phyloP scores from a whole-genome alignment of 2,888 invertebrate species.

The Tetranychus truncatus region DNA sequence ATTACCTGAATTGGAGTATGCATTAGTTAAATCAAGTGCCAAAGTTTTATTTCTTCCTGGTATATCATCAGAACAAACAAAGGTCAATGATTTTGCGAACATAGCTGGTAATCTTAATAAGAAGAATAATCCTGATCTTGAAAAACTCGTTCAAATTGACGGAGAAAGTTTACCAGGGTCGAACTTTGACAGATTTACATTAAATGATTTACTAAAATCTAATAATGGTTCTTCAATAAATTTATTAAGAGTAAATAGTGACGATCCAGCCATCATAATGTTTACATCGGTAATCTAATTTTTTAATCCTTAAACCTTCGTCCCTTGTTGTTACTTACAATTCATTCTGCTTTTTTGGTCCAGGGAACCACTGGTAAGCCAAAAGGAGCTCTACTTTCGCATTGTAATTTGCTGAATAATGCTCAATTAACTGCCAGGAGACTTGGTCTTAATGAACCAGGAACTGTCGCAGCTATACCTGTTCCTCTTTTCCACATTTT shows the following conservation, averaged over 20 bases:
- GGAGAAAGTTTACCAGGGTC: background rate
- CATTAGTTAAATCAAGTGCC: conserved; percentile 16
- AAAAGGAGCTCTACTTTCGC: conserved; percentile 30
- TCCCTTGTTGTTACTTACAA: background rate
- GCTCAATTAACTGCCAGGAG: conserved; percentile 8
- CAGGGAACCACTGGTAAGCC: conserved; percentile 37
- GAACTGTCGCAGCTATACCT: conserved; percentile 15
- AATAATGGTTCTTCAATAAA: conserved; percentile 13
- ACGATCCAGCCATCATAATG: conserved; percentile 35
- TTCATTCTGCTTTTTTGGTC: background rate
- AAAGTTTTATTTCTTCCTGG: conserved; percentile 22
- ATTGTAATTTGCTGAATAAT: conserved; percentile 18
- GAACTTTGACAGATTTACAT: background rate
- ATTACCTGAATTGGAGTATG: conserved; percentile 19
- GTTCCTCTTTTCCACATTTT: conserved; percentile 22
- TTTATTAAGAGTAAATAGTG: conserved; percentile 23
- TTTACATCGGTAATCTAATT: conserved; percentile 34
- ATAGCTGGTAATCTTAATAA: background rate
- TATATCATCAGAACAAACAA: conserved; percentile 14
- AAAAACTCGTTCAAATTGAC: conserved; percentile 18
- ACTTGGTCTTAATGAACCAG: conserved; percentile 6
- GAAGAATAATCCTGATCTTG: background rate
- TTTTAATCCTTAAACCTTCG: background rate
- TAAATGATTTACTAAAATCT: background rate
- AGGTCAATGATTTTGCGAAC: conserved; percentile 16